Base-by-base conservation (phyloP, 1,140 invertebrate genomes). In the Nautilus pompilius region DNA sequence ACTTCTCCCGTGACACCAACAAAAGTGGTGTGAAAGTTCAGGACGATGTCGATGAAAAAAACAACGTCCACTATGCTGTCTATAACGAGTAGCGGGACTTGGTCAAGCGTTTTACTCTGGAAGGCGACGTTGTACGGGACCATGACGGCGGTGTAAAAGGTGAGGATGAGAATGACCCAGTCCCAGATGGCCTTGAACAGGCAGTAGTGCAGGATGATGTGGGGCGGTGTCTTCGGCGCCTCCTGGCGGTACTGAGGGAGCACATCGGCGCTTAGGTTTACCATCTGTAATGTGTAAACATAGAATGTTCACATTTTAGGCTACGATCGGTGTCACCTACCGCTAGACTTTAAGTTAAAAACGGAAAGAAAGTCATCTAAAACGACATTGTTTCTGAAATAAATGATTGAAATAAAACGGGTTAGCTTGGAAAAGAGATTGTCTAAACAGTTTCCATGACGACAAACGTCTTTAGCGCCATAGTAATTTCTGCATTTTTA, bases 141-240 rank as follows among this genome's bases (percentile, higher is more conserved):
- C 93, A 99, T 99, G 83, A 99, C 97, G 80, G 98, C 96, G 63
- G 98, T 99, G 87, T 99, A 99, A 88, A 99, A 99, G 69, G 98
- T 99, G 76, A 99, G 89, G 86, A 95, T 96, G 62, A 99, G 88
- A 82, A 99, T 99, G 80, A 99, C 93, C 97, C 97, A 99, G 86
- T 99, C 97, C 96, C 97, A 99, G 78, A 96, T 95, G 67, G 95
- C 94, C 86, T 96, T 96, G 85, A 99, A 99, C 68, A 95, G 93
- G 71, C 94, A 97, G 85, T 99, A 98, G 85, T 99, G 97, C 58
- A 99, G 87, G 80, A 99, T 96, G 68, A 97, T 99, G 89, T 95
- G 98, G 84, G 94, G 94, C 84, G 97, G 93, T 41, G 98, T 99
- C 86, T 99, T 99, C 54, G 98, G 98, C 55, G 97, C 96, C 89